Conservation (phyloP, 2,888 invertebrate species). For the Julus scanicus region DNA sequence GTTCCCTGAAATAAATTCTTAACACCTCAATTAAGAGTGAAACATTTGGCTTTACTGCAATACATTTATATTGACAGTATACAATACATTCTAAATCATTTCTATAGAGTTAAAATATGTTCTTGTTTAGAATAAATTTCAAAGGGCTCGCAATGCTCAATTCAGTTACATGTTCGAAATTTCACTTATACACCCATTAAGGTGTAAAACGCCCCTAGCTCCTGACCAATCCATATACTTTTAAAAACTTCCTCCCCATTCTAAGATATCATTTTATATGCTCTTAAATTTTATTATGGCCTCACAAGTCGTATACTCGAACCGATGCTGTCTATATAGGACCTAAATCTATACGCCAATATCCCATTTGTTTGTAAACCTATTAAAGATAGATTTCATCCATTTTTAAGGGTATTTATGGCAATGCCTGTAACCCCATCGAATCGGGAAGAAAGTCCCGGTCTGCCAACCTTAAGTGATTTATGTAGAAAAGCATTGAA, state of each 20-base stretch:
- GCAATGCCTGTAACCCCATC: background rate
- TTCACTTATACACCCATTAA: too few species aligned
- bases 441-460: conserved; percentile 17
- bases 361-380: conserved; percentile 28
- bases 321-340: background rate
- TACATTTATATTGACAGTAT: too few species aligned
- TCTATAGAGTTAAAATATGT: too few species aligned
- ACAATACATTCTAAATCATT: too few species aligned
- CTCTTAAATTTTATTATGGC: conserved; percentile 26
- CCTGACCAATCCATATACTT: background rate
- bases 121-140: too few species aligned
- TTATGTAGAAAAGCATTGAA: conserved; percentile 19
- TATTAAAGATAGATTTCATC: conserved; percentile 17
- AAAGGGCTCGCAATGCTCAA: too few species aligned
- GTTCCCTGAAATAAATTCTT: too few species aligned
- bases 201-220: too few species aligned
- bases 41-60: too few species aligned
- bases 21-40: too few species aligned
- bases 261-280: conserved; percentile 6
- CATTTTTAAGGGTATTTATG: background rate
- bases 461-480: conserved; percentile 28
- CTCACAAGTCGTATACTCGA: background rate
- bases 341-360: background rate
- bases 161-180: too few species aligned
- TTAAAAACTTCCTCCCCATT: background rate